Evolutionary conservation across 2,888 invertebrate species (phyloP).

Genomic region (Clunio marinus): DNA sequence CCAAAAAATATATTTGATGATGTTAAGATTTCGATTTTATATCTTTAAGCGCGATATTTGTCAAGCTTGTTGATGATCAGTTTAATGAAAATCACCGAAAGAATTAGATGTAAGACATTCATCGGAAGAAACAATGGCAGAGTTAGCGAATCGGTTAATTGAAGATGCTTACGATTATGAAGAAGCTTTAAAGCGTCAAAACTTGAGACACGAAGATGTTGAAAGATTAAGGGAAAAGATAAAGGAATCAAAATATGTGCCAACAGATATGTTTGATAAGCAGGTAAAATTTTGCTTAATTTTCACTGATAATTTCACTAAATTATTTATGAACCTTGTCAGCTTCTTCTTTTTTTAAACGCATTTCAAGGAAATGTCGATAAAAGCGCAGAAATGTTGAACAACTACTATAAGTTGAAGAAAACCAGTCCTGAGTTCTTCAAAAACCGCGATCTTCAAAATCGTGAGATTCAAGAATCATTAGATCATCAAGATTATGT

Average conservation of each 20-base stretch:
- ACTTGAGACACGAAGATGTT: slow-evolving; percentile 1
- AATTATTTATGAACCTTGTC: not conserved
- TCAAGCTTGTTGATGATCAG: too few relatives aligned
- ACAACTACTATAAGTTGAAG: slow-evolving; percentile 50
- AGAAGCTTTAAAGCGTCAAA: not conserved
- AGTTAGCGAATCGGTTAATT: not conserved
- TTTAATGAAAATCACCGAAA: too few relatives aligned
- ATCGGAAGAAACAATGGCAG: too few relatives aligned
- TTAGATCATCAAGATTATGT: slow-evolving; percentile 47
- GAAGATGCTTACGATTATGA: slow-evolving; percentile 10
- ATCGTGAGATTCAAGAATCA: slow-evolving; percentile 46
- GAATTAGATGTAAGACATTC: too few relatives aligned
- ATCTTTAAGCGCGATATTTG: too few relatives aligned
- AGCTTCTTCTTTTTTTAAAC: slow-evolving; percentile 11
- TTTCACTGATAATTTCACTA: not conserved
- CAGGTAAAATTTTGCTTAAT: not conserved
- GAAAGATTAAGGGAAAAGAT: not conserved
- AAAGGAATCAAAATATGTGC: not conserved
- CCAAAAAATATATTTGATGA: too few relatives aligned
- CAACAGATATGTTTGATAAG: not conserved
- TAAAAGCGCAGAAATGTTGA: slow-evolving; percentile 41
- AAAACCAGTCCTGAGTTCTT: slow-evolving; percentile 53
- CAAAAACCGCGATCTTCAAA: slow-evolving; percentile 49
- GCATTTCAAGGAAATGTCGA: not conserved
- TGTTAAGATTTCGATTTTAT: too few relatives aligned